Evolutionary conservation across 2,797 vertebrate genomes (phyloP).

Genomic region (Epinephelus malabaricus): DNA sequence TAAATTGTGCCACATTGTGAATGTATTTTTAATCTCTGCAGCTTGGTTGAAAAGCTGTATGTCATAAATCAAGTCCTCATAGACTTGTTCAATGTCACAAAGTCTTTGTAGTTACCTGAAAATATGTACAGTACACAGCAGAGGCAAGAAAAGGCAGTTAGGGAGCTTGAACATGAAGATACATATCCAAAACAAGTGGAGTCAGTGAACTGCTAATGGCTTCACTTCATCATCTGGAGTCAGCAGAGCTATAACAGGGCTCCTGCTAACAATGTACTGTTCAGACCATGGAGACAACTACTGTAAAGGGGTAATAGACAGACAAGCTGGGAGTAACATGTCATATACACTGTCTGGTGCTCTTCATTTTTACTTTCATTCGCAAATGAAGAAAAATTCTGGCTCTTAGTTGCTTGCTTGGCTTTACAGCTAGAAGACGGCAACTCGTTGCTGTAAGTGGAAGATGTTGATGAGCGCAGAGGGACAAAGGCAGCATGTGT

Average conservation of each 20-base stretch:
- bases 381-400: constrained; percentile 23
- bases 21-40: not conserved
- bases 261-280: not conserved
- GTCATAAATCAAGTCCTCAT: not conserved
- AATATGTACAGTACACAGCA: not conserved
- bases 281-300: not conserved
- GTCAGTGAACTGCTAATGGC: constrained; percentile 9
- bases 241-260: not conserved
- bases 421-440: constrained; percentile 6
- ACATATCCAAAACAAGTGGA: constrained; percentile 10
- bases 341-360: not conserved
- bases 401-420: not conserved
- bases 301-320: constrained; percentile 1
- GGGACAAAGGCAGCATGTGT: constrained; percentile 34
- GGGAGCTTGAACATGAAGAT: constrained; percentile 3
- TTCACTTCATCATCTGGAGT: constrained; percentile 4
- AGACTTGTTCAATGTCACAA: not conserved
- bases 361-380: not conserved
- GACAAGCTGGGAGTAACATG: constrained; percentile 6
- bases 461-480: constrained; percentile 34
- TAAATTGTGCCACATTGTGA: not conserved
- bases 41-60: not conserved
- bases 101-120: not conserved
- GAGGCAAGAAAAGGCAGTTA: not conserved
- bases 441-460: constrained; percentile 18